These are phyloP conservation scores for Elaphurus davidianus DNA, from an alignment of 2,113 vertebrate species.

Conservation along the genomic window DNA sequence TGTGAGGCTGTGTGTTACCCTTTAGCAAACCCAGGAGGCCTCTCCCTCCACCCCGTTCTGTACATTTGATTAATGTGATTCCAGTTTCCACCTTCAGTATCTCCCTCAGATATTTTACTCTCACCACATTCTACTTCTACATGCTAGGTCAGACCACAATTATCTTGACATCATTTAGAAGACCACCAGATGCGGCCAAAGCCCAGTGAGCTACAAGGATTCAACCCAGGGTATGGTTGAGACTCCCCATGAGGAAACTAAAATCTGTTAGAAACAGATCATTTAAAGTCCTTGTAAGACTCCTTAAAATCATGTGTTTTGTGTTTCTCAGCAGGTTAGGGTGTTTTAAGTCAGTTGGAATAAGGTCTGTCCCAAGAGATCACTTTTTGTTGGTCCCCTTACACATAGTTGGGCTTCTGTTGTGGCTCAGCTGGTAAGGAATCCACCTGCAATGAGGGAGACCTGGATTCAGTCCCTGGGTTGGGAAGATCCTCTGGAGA, in stretches of 20 bases:
- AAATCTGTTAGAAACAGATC: not conserved
- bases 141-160: too few relatives aligned
- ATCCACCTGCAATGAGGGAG: too few relatives aligned
- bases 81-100: not conserved
- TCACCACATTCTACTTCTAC: not conserved
- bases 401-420: too few relatives aligned
- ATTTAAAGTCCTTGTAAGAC: not conserved
- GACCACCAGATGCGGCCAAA: not conserved
- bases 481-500: not conserved
- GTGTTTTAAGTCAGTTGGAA: not conserved
- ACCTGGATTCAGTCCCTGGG: not conserved
- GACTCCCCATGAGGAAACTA: not conserved
- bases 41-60: accelerated
- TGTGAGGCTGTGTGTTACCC: not conserved
- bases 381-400: not conserved
- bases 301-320: not conserved
- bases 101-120: not conserved
- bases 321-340: not conserved
- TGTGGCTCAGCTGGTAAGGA: too few relatives aligned
- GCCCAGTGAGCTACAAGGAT: not conserved
- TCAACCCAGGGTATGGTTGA: not conserved
- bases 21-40: not conserved
- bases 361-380: not conserved
- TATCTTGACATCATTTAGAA: not conserved
- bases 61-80: not conserved